Evolutionary conservation across 2,888 invertebrate genomes (phyloP).

Genomic region (Nebria salina): DNA sequence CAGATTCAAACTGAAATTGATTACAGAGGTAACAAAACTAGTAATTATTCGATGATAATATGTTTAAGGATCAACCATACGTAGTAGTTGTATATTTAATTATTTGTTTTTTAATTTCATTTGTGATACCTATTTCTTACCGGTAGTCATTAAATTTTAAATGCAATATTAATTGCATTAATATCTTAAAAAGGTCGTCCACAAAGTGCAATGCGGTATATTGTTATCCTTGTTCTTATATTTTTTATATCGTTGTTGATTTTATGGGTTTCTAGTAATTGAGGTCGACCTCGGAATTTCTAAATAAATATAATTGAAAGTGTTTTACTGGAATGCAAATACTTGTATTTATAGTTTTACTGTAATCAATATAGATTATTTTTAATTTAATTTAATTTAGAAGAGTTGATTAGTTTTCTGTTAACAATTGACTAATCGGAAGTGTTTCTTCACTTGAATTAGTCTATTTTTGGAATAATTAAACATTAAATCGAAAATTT

Average conservation of each 20-base stretch:
- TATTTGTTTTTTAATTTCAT: background rate
- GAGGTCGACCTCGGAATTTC: background rate
- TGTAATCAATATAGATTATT: too few species aligned
- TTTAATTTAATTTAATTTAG: too few species aligned
- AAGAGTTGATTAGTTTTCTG: too few species aligned
- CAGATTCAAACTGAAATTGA: slow-evolving; percentile 17
- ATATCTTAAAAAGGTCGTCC: background rate
- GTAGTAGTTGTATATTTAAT: background rate
- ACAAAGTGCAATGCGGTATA: background rate
- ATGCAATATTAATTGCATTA: background rate
- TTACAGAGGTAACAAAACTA: slow-evolving; percentile 1
- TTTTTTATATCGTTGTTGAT: background rate
- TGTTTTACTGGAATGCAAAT: background rate
- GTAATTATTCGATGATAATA: slow-evolving; percentile 7
- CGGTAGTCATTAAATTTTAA: too few species aligned
- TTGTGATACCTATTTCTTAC: background rate
- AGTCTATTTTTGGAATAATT: too few species aligned
- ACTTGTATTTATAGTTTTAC: too few species aligned
- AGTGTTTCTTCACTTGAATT: too few species aligned
- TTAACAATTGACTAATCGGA: too few species aligned
- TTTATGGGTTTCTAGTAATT: background rate
- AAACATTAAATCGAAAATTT: too few species aligned
- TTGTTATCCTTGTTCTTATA: background rate
- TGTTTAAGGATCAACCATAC: too few species aligned
- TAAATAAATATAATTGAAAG: background rate